phyloP scores from a whole-genome alignment of 2,113 vertebrate species.

The Ovibos moschatus region DNA sequence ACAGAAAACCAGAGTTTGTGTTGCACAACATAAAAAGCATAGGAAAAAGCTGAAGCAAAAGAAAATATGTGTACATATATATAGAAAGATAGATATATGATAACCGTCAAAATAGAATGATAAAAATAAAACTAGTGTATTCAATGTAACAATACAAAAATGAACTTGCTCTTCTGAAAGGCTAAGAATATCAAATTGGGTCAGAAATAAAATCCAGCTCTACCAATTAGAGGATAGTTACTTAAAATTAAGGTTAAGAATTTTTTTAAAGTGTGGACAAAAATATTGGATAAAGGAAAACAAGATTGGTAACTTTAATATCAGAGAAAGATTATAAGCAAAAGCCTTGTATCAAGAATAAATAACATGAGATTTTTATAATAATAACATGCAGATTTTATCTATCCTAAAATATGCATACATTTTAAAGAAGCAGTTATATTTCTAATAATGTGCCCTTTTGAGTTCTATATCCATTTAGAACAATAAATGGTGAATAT shows the following conservation, averaged over 20 bases:
- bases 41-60: background rate
- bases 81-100: background rate
- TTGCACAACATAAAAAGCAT: constrained; percentile 16
- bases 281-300: background rate
- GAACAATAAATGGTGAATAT: background rate
- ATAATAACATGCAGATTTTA: background rate
- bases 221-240: background rate
- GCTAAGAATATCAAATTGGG: background rate
- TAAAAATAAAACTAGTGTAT: constrained; percentile 37
- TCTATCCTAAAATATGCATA: background rate
- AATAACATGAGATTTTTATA: background rate
- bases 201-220: background rate
- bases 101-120: background rate
- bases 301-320: background rate
- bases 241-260: background rate
- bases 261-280: background rate
- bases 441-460: background rate
- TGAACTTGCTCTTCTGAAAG: background rate
- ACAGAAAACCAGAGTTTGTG: background rate
- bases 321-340: background rate
- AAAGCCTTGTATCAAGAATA: background rate
- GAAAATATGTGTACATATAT: background rate
- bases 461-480: background rate
- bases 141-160: constrained; percentile 28
- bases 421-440: background rate